Conservation (phyloP, 2,888 invertebrate genomes). For the Ferrisia virgata region DNA sequence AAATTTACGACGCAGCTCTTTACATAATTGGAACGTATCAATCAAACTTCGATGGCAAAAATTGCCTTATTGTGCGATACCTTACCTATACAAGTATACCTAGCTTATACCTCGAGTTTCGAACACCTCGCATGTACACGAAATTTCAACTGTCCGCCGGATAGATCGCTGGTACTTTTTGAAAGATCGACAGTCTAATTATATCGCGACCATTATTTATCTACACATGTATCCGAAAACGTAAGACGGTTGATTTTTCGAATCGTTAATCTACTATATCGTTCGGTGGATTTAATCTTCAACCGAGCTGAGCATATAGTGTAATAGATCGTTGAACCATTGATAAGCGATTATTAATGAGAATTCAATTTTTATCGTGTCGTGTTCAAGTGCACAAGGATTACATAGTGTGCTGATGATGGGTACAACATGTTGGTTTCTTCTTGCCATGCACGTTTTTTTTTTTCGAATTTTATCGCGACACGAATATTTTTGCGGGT, state of each 20-base stretch:
- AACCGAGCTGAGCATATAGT: background rate
- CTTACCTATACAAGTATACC: background rate
- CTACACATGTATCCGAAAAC: no score
- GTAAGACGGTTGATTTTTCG: background rate
- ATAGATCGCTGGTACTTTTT: background rate
- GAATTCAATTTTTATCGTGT: slow-evolving; percentile 14
- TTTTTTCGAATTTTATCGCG: no score
- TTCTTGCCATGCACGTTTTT: no score
- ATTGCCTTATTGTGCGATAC: background rate
- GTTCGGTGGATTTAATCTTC: background rate
- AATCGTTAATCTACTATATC: background rate
- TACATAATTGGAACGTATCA: slow-evolving; percentile 16
- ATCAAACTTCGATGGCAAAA: background rate
- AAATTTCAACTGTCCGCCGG: background rate
- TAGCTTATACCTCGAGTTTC: no score
- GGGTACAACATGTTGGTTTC: no score
- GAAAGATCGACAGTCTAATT: background rate
- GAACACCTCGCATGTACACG: no score
- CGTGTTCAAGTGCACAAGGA: background rate
- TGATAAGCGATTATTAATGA: slow-evolving; percentile 14
- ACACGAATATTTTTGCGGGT: no score
- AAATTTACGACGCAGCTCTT: slow-evolving; percentile 3
- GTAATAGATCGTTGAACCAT: slow-evolving; percentile 1
- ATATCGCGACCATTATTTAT: background rate
- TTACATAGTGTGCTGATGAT: background rate